These are phyloP conservation scores for Numenius arquata DNA, from an alignment of 2,113 vertebrate species.

Conservation along the genomic window DNA sequence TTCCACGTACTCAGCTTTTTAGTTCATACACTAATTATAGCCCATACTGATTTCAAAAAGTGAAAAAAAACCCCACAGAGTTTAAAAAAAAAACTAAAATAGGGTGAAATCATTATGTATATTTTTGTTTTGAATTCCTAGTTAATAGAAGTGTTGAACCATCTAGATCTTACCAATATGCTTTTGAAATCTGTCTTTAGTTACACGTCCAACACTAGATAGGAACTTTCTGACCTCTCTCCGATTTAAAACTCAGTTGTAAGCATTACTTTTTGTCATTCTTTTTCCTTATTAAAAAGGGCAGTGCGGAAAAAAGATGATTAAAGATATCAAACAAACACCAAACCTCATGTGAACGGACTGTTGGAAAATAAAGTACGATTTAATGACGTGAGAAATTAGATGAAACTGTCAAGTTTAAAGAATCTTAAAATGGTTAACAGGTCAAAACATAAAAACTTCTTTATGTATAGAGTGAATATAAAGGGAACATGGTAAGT, in stretches of 20 bases:
- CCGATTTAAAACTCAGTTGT: slow-evolving; percentile 23
- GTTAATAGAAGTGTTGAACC: not conserved
- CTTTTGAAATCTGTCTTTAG: not conserved
- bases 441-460: slow-evolving; percentile 77
- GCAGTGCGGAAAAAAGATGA: slow-evolving; percentile 51
- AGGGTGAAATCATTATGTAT: not conserved
- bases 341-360: slow-evolving; percentile 64
- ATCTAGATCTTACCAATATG: not conserved
- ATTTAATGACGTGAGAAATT: slow-evolving; percentile 78
- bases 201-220: not conserved
- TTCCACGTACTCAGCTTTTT: not conserved
- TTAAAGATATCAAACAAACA: slow-evolving; percentile 67
- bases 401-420: slow-evolving; percentile 73
- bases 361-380: slow-evolving; percentile 61
- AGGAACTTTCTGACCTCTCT: slow-evolving; percentile 29
- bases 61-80: not conserved
- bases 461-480: slow-evolving; percentile 70
- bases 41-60: not conserved
- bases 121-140: slow-evolving; percentile 2
- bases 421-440: slow-evolving; percentile 74
- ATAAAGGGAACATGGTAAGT: slow-evolving; percentile 67
- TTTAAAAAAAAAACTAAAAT: not conserved
- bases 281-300: slow-evolving; percentile 52
- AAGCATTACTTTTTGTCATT: slow-evolving; percentile 20
- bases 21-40: not conserved